Base-by-base conservation (phyloP, 1,140 invertebrate genomes). In the Ceratina japonica region DNA sequence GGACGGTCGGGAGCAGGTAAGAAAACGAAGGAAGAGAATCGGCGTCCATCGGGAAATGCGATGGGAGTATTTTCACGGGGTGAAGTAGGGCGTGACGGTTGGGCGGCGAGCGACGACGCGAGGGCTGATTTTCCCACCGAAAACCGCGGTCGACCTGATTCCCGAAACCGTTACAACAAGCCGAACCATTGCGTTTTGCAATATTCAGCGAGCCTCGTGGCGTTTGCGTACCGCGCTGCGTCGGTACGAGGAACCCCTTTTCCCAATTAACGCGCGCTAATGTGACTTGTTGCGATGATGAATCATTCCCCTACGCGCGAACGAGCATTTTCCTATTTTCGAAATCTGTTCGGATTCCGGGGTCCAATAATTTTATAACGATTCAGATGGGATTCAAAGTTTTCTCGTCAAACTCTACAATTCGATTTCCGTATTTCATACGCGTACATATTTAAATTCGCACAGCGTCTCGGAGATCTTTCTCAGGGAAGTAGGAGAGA, bases 191-290 rank as follows among this genome's bases (percentile, higher is more conserved):
- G 24, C 37, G 37, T 44, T 8, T 44, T 44, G 66, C 66, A 62
- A 79, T 79, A 79, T 73, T 73, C 69, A 70, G 5, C 27, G 7
- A 59, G 20, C 64, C 75, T 61, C 31, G 37, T n/a, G 8, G 49
- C 59, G 71, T 44, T 51, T 37, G 15, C 58, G 2, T 24, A 49
- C 56, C 49, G 18, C 44, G 58, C 16, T 4, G n/a, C 58, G 44
- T 27, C 68, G 20, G 15, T 24, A 44, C 76, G 69, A 64, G 64
- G 31, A 44, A 7, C 37, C 37, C 37, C 61, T 61, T n/a, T 54
- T 79, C 31, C 69, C 70, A 73, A 79, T 79, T 79, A 79, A 79
- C 61, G 76, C 70, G 31, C 69, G 70, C 8, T 79, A 79, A 79
- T 79, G 59, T 58, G 76, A 79, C 76, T 79, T 79, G 76, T 73